Conservation (phyloP, 2,113 vertebrate species). For the Macroglossus sobrinus region DNA sequence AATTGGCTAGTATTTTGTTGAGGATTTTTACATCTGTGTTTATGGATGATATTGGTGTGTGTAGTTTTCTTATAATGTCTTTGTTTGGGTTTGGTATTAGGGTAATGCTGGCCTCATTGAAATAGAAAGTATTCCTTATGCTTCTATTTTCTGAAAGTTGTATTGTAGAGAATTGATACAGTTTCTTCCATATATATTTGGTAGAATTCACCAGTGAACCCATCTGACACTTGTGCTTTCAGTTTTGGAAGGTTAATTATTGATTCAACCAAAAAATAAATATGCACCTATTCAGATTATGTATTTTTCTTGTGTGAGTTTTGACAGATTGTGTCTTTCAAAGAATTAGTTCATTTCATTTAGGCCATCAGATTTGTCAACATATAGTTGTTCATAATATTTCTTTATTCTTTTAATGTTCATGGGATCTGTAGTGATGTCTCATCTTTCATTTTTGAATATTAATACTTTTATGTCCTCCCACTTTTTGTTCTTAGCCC, state of each 20-base stretch:
- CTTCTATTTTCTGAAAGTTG: background rate
- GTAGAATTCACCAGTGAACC: background rate
- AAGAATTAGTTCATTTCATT: background rate
- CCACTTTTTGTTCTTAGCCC: no score
- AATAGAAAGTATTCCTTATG: no score
- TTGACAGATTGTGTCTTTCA: background rate
- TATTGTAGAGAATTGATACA: background rate
- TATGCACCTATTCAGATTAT: background rate
- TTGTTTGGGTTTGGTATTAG: no score
- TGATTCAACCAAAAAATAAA: background rate
- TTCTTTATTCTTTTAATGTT: background rate
- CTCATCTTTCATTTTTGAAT: background rate
- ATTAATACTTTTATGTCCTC: background rate
- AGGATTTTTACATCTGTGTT: no score
- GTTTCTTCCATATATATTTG: background rate
- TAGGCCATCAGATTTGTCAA: background rate
- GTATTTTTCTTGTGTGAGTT: background rate
- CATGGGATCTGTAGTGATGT: background rate
- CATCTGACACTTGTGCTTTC: background rate
- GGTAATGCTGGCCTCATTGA: background rate
- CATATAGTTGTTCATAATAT: background rate
- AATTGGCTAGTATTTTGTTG: no score
- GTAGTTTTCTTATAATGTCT: no score
- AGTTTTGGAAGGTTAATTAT: background rate
- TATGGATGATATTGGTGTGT: no score